phyloP scores from a whole-genome alignment of 2,113 vertebrate genomes.

The Pterophyllum scalare region DNA sequence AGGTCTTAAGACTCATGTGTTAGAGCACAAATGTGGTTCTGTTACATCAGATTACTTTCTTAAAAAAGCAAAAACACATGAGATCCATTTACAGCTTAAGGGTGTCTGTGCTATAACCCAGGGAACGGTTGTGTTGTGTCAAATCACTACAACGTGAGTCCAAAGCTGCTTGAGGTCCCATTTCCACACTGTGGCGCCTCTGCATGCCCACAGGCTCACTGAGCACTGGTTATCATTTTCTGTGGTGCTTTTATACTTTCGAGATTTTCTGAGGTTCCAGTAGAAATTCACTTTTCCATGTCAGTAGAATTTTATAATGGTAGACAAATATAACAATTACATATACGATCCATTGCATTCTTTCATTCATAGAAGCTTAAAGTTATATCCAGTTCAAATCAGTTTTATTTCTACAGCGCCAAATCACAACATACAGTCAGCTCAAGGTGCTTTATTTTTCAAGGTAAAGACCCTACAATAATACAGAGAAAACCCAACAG shows the following conservation, averaged over 20 bases:
- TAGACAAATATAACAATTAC: background rate
- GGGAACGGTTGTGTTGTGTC: constrained; percentile 33
- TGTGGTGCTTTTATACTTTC: constrained; percentile 29
- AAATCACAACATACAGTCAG: too few relatives aligned
- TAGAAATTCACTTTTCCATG: constrained; percentile 27
- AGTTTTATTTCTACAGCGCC: too few relatives aligned
- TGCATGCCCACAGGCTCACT: constrained; percentile 34
- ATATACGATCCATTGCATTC: background rate
- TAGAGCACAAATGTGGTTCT: constrained; percentile 9
- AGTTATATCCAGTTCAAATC: background rate
- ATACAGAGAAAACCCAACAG: too few relatives aligned
- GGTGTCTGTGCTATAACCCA: constrained; percentile 25
- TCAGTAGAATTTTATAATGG: constrained; percentile 7
- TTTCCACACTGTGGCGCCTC: constrained; percentile 40
- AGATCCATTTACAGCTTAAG: constrained; percentile 8
- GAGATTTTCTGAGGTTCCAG: constrained; percentile 29
- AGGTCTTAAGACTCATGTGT: constrained; percentile 1
- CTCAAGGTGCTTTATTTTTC: too few relatives aligned
- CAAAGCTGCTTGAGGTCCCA: constrained; percentile 31
- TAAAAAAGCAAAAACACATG: background rate
- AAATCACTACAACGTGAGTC: constrained; percentile 51
- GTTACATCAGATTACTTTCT: constrained; percentile 26
- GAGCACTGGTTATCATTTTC: constrained; percentile 36
- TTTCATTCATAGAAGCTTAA: background rate
- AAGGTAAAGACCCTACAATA: too few relatives aligned